These are phyloP conservation scores for Euclidia mi DNA, from an alignment of 2,888 invertebrate species.

Conservation along the genomic window DNA sequence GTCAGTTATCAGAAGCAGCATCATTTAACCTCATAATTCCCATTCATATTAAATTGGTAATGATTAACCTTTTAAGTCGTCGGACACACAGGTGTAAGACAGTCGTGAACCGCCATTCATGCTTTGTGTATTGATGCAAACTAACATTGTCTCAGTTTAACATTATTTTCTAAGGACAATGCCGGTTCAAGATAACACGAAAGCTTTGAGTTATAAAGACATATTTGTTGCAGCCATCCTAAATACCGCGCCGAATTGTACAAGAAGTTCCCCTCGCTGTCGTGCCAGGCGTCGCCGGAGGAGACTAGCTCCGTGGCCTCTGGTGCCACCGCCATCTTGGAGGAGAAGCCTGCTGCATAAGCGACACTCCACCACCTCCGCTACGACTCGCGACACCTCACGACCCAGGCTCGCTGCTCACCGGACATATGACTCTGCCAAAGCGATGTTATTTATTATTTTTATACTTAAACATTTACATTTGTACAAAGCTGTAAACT, in stretches of 20 bases:
- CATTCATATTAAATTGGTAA: too few species aligned
- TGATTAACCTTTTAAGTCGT: too few species aligned
- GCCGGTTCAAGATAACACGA: too few species aligned
- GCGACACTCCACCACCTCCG: slow-evolving; percentile 16
- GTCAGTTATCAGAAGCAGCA: slow-evolving; percentile 75
- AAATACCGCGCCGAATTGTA: slow-evolving; percentile 94
- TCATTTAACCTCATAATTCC: too few species aligned
- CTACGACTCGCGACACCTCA: slow-evolving; percentile 30
- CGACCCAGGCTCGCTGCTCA: slow-evolving; percentile 50
- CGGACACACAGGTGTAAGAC: too few species aligned
- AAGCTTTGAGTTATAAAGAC: background rate
- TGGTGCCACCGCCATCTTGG: slow-evolving; percentile 92
- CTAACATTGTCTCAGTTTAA: too few species aligned
- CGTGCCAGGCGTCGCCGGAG: slow-evolving; percentile 91
- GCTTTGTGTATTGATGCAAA: too few species aligned
- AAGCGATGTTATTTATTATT: slow-evolving; percentile 85
- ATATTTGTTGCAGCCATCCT: slow-evolving; percentile 91
- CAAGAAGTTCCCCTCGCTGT: slow-evolving; percentile 94
- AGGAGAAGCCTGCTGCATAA: slow-evolving; percentile 92
- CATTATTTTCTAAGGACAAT: too few species aligned
- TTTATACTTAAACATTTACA: slow-evolving; percentile 84
- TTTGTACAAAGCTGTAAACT: slow-evolving; percentile 86
- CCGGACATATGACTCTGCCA: slow-evolving; percentile 77
- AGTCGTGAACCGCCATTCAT: too few species aligned
- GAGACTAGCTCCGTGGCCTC: slow-evolving; percentile 92